Percentiles rank a stretch among this genome's conserved stretches.
phyloP scores from a whole-genome alignment of 2,797 vertebrate species.

The Choloepus didactylus region DNA sequence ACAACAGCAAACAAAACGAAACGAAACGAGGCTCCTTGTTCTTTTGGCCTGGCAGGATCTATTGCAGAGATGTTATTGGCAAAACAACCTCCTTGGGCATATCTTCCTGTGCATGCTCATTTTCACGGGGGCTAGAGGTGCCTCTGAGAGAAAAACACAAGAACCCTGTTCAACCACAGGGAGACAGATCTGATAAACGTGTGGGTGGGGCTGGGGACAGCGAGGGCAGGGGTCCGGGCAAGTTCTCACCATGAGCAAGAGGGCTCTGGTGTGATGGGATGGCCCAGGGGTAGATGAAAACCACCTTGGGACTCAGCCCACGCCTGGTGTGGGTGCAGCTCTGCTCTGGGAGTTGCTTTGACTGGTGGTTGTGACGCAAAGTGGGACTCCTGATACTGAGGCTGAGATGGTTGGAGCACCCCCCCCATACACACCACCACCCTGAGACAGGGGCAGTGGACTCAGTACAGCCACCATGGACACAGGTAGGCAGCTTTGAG shows the following conservation, averaged over 20 bases:
- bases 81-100: background rate
- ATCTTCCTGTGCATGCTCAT: background rate
- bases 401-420: no score
- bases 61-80: background rate
- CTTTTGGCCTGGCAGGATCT: background rate
- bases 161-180: background rate
- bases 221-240: background rate
- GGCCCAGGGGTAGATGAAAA: accelerated
- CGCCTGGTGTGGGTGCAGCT: background rate
- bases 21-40: background rate
- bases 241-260: background rate
- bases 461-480: background rate
- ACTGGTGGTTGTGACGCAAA: no score
- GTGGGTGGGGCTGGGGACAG: no score
- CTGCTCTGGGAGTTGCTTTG: no score
- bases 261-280: no score
- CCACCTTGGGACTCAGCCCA: background rate
- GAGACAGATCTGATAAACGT: background rate
- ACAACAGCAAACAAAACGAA: background rate
- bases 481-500: background rate
- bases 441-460: background rate
- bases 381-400: no score
- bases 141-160: background rate
- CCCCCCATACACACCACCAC: no score
- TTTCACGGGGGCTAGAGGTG: background rate